Evolutionary conservation across 2,888 invertebrate species (phyloP).

Genomic region (Synergus laeviventris): DNA sequence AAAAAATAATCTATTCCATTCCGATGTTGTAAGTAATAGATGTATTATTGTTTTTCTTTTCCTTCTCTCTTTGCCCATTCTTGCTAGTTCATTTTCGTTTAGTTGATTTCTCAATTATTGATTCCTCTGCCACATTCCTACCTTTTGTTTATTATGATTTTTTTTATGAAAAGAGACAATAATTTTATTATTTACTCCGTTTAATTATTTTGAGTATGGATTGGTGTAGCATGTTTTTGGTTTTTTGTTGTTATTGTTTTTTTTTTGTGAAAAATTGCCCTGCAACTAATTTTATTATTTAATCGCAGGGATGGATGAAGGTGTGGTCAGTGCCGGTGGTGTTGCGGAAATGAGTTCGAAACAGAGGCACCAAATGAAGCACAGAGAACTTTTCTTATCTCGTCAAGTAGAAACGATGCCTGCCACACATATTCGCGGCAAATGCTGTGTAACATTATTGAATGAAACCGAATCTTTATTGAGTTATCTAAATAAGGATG

Average conservation of each 20-base stretch:
- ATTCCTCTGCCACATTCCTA: constrained; percentile 61
- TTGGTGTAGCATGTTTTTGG: constrained; percentile 19
- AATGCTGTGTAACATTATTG: constrained; percentile 98
- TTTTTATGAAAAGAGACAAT: not conserved
- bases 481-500: constrained; percentile 98
- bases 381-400: constrained; percentile 98
- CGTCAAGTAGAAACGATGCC: constrained; percentile 98
- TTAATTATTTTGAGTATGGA: constrained; percentile 42
- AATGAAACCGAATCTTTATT: constrained; percentile 98
- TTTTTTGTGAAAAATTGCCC: not conserved
- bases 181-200: constrained; percentile 42
- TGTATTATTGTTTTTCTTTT: constrained; percentile 53
- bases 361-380: constrained; percentile 96
- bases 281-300: constrained; percentile 54
- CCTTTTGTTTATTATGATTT: constrained; percentile 58
- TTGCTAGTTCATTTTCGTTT: constrained; percentile 68
- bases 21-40: constrained; percentile 48
- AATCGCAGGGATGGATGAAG: constrained; percentile 75
- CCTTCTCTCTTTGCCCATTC: constrained; percentile 66
- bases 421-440: constrained; percentile 99
- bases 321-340: constrained; percentile 78
- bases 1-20: constrained; percentile 41
- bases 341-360: constrained; percentile 86
- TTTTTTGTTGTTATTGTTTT: constrained; percentile 13
- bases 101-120: constrained; percentile 61